Evolutionary conservation across 1,140 invertebrate species (phyloP), one percentile per base, ranked within the genome.

Genomic region (Eriosoma lanigerum): DNA sequence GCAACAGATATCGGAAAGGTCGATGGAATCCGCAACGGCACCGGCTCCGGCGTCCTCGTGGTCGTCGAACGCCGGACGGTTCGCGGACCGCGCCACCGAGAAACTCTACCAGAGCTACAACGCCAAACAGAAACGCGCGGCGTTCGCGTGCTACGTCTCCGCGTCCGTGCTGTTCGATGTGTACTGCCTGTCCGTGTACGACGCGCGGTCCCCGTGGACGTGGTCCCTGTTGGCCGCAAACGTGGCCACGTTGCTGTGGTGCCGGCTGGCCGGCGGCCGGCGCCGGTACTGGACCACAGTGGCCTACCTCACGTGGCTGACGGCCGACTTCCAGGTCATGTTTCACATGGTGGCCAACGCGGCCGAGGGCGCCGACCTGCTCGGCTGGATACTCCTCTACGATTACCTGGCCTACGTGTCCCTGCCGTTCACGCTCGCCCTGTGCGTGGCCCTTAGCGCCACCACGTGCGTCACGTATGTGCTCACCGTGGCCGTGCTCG

Each of bases 381-480:
- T 96, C 0, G 92, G 92, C 29, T 95, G 93, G 93, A 89, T 92
- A 21, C 86, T 95, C 58, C 86, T 96, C n/a, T 85, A 94, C 68
- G 91, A 93, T 82, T 96, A 94, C 84, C 88, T 94, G n/a, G 90
- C 93, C n/a, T 92, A 93, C 85, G 92, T 94, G 50, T 92, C 93
- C 1, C 85, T 96, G 81, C 94, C 94, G 0, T 87, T 96, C 60
- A 88, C 91, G 29, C 84, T 94, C 2, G 86, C 89, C 12, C 89
- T 91, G 80, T 92, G 90, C 84, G 83, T 90, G 19, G 80, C 89
- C 44, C 85, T 92, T 32, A 89, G 90, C 4, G 81, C 90, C 13
- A 87, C 87, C 19, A 90, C 89, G 0, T 90, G 88, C 80, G 85
- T 87, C 3, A 86, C 88, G 17, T 91, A 92, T 83, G 84, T 92